A percentile compares a stretch with the other conserved stretches of the same genome.
phyloP scores from a whole-genome alignment of 2,113 vertebrate genomes.

The Alligator mississippiensis region DNA sequence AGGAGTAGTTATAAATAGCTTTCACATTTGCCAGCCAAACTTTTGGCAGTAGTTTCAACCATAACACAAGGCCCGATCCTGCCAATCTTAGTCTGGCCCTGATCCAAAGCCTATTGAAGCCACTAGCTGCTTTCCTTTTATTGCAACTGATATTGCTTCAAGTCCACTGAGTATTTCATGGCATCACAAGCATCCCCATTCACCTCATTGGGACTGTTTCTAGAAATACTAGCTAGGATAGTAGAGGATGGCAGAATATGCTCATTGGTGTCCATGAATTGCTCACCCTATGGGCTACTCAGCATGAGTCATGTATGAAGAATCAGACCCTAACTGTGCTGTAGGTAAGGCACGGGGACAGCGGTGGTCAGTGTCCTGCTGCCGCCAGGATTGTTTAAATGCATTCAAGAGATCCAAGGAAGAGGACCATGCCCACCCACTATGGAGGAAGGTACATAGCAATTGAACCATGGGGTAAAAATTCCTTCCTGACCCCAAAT shows the following conservation, averaged over 20 bases:
- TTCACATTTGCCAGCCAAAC: background rate
- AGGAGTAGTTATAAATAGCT: background rate
- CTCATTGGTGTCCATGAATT: background rate
- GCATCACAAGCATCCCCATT: background rate
- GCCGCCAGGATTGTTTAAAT: no score
- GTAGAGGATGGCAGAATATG: rapidly evolving
- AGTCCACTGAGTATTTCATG: background rate
- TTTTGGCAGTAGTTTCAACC: background rate
- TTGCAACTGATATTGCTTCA: background rate
- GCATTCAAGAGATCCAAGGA: no score
- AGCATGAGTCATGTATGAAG: background rate
- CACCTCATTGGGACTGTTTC: background rate
- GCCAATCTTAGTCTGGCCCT: background rate
- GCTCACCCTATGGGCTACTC: background rate
- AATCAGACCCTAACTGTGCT: background rate
- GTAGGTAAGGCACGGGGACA: no score
- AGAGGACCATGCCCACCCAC: no score
- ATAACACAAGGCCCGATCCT: background rate
- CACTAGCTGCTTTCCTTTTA: background rate
- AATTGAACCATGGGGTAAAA: no score
- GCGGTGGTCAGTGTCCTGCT: no score
- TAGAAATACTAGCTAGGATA: background rate
- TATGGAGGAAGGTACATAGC: no score
- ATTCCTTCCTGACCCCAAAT: no score
- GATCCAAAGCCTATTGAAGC: background rate